phyloP scores from a whole-genome alignment of 2,113 vertebrate genomes.

The Oryzias curvinotus region DNA sequence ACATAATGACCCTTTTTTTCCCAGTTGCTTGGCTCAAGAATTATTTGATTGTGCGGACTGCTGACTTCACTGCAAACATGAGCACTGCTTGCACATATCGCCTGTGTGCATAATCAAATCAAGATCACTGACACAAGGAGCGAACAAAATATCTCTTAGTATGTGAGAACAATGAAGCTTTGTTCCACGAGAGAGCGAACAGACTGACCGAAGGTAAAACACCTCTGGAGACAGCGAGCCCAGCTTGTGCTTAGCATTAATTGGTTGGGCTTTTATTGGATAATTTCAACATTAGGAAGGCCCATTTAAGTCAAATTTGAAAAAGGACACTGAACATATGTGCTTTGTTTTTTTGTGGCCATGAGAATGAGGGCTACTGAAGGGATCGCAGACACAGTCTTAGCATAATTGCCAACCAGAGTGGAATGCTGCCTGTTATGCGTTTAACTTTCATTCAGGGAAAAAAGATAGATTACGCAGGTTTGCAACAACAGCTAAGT shows the following conservation, averaged over 20 bases:
- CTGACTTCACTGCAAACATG: slow-evolving; percentile 81
- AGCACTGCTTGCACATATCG: slow-evolving; percentile 76
- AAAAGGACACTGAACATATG: slow-evolving; percentile 71
- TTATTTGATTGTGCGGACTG: slow-evolving; percentile 77
- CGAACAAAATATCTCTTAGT: slow-evolving; percentile 78
- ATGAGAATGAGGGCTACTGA: slow-evolving; percentile 54
- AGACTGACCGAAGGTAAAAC: slow-evolving; percentile 68
- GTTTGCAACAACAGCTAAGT: slow-evolving; percentile 66
- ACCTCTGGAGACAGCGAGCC: slow-evolving; percentile 64
- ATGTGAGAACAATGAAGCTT: slow-evolving; percentile 70
- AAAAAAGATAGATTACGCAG: slow-evolving; percentile 55
- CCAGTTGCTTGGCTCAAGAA: slow-evolving; percentile 69
- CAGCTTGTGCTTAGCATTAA: slow-evolving; percentile 68
- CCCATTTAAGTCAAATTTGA: slow-evolving; percentile 74
- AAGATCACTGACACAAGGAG: slow-evolving; percentile 76
- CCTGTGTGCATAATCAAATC: slow-evolving; percentile 80
- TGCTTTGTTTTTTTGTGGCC: slow-evolving; percentile 53
- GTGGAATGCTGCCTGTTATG: slow-evolving; percentile 46
- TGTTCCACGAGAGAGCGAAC: slow-evolving; percentile 66
- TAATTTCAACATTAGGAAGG: slow-evolving; percentile 71
- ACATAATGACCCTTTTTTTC: slow-evolving; percentile 71
- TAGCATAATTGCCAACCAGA: slow-evolving; percentile 42
- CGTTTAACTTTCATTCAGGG: slow-evolving; percentile 64
- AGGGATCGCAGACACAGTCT: slow-evolving; percentile 30
- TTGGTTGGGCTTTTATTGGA: slow-evolving; percentile 75